phyloP scores from a whole-genome alignment of 2,113 vertebrate species.

The Corapipo altera region DNA sequence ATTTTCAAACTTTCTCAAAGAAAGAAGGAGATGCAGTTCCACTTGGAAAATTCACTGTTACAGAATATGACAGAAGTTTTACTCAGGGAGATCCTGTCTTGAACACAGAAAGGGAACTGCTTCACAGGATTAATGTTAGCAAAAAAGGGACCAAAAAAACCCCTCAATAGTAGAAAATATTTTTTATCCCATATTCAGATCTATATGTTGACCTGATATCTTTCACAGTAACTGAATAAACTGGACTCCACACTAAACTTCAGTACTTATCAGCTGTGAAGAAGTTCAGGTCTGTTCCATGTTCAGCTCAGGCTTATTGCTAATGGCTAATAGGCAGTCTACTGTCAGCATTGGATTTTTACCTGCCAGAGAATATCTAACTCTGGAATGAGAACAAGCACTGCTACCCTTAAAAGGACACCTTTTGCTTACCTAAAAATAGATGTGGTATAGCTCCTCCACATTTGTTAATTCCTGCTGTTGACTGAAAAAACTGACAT shows the following conservation, averaged over 20 bases:
- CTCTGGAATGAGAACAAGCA: neutral
- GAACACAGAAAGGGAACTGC: neutral
- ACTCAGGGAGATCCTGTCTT: neutral
- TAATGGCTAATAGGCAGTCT: neutral
- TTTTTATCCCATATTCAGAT: neutral
- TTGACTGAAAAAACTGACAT: neutral
- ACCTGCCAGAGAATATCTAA: neutral
- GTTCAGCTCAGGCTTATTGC: neutral
- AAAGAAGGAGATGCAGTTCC: neutral
- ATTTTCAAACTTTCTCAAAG: neutral
- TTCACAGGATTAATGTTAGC: neutral
- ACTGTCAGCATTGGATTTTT: neutral
- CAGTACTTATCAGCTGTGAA: neutral
- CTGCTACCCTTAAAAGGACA: neutral
- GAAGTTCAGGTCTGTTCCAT: neutral
- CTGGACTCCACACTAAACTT: neutral
- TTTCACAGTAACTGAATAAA: neutral
- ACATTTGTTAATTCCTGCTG: neutral
- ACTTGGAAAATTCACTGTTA: neutral
- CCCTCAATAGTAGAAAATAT: neutral
- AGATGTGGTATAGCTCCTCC: neutral
- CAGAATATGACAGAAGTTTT: neutral
- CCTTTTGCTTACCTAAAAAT: slow-evolving; percentile 6
- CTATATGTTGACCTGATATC: neutral
- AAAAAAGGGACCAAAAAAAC: neutral